A percentile compares a stretch with the other conserved stretches of the same genome.
Evolutionary conservation across 2,888 invertebrate genomes (phyloP).

Genomic region (Tromatobia lineatoria): DNA sequence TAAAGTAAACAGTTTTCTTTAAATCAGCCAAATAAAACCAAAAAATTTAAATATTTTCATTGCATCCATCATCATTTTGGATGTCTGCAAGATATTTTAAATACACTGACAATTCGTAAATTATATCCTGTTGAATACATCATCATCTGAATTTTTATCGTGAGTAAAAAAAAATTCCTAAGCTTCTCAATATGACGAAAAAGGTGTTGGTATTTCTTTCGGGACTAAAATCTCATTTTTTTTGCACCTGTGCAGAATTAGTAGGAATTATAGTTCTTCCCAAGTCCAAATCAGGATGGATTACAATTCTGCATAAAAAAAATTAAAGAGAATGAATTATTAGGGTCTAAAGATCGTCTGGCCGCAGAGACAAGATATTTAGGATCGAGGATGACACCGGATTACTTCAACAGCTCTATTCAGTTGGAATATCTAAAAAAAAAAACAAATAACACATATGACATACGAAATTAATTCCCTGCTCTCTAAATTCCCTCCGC

Average conservation of each 20-base stretch:
- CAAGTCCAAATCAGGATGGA: conserved; percentile 34
- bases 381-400: conserved; percentile 52
- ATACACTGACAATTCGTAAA: no score
- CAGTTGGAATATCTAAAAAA: background rate
- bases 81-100: no score
- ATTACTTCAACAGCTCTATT: conserved; percentile 51
- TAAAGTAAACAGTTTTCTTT: no score
- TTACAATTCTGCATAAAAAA: conserved; percentile 49
- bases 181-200: background rate
- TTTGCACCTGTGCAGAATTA: background rate
- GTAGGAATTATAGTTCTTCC: conserved; percentile 44
- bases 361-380: conserved; percentile 46
- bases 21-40: no score
- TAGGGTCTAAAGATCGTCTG: conserved; percentile 36
- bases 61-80: no score
- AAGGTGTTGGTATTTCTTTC: background rate
- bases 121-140: no score
- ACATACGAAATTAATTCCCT: background rate
- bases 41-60: no score
- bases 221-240: background rate
- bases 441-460: background rate
- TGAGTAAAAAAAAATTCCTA: background rate
- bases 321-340: conserved; percentile 47
- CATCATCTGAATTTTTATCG: no score
- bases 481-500: conserved; percentile 36